phyloP scores from a whole-genome alignment of 2,113 vertebrate species.

The Coracopsis vasa region DNA sequence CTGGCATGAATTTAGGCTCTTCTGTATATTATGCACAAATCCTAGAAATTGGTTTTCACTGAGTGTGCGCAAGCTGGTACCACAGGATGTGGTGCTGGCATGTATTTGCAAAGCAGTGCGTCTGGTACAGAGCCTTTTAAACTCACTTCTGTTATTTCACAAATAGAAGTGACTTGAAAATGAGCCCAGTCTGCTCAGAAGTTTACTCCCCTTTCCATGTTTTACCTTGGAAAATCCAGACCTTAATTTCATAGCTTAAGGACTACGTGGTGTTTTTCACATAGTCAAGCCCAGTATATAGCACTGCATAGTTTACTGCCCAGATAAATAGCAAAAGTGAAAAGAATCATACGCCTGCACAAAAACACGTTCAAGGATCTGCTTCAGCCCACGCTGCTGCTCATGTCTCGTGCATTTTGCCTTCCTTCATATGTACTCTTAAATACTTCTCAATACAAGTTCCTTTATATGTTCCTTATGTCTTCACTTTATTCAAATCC shows the following conservation, averaged over 20 bases:
- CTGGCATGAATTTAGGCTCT: not conserved
- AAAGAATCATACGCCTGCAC: not conserved
- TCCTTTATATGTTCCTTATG: not conserved
- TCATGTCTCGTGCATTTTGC: not conserved
- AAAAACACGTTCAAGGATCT: not conserved
- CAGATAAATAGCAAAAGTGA: not conserved
- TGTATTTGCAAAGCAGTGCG: not conserved
- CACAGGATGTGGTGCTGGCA: not conserved
- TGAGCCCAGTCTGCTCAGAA: not conserved
- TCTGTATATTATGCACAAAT: not conserved
- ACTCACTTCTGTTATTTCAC: not conserved
- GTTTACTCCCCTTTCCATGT: not conserved
- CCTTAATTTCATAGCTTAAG: not conserved
- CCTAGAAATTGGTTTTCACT: not conserved
- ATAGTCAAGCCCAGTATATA: not conserved
- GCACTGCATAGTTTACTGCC: not conserved
- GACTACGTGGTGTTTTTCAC: not conserved
- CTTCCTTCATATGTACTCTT: not conserved
- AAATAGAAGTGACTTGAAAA: not conserved
- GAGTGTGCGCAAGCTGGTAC: not conserved
- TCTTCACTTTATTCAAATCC: not conserved
- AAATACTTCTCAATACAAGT: not conserved
- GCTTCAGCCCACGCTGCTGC: not conserved
- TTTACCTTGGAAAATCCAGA: not conserved
- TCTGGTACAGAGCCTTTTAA: not conserved